A percentile compares a stretch with the other conserved stretches of the same genome.
phyloP scores from a whole-genome alignment of 2,888 invertebrate genomes.

The Dione juno region DNA sequence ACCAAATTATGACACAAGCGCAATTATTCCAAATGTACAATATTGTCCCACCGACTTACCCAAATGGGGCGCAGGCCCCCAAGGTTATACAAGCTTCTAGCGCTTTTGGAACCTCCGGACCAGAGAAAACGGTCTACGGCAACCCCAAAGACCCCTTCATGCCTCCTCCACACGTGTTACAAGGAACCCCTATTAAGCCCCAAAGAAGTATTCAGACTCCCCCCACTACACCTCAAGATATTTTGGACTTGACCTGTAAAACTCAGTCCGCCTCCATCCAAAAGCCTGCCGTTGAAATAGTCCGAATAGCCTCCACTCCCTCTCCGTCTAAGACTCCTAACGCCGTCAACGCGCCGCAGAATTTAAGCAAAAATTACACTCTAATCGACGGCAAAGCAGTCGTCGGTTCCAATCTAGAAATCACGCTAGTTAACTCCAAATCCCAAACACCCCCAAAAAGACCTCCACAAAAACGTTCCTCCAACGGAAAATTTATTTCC shows the following conservation, averaged over 20 bases:
- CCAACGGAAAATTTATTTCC: conserved; percentile 82
- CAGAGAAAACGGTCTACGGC: conserved; percentile 87
- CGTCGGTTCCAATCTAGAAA: conserved; percentile 87
- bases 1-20: conserved; percentile 78
- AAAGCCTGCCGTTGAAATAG: conserved; percentile 83
- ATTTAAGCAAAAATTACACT: conserved; percentile 75
- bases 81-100: conserved; percentile 85
- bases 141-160: conserved; percentile 88
- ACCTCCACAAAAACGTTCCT: conserved; percentile 76
- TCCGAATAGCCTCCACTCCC: conserved; percentile 72
- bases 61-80: conserved; percentile 72
- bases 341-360: conserved; percentile 60
- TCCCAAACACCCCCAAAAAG: conserved; percentile 62
- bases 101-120: conserved; percentile 83
- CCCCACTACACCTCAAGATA: conserved; percentile 76
- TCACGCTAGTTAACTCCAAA: conserved; percentile 85
- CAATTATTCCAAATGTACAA: conserved; percentile 75
- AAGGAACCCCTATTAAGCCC: conserved; percentile 71
- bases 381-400: conserved; percentile 71
- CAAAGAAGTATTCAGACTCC: conserved; percentile 52
- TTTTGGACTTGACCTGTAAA: conserved; percentile 86
- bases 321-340: conserved; percentile 71
- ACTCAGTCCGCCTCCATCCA: conserved; percentile 54
- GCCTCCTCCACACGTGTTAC: conserved; percentile 79
- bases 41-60: conserved; percentile 62